phyloP scores from a whole-genome alignment of 2,888 invertebrate species.

The Rotaria socialis region DNA sequence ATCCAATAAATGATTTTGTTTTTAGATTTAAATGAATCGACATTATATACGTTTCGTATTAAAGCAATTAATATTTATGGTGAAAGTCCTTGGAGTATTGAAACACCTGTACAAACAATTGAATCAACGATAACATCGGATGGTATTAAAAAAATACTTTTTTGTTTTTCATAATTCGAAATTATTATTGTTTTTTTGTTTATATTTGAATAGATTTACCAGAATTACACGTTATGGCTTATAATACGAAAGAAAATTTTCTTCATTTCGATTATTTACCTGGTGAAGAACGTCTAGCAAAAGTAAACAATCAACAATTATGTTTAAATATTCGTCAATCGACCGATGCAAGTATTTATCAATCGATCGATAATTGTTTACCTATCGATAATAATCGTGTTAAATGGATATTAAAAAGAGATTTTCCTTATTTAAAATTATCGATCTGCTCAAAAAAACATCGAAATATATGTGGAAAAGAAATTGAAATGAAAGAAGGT shows the following conservation, averaged over 20 bases:
- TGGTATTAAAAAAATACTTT: not conserved
- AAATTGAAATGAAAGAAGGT: constrained; percentile 33
- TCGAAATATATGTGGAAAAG: not conserved
- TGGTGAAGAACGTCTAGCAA: not conserved
- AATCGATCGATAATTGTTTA: not conserved
- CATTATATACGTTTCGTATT: not conserved
- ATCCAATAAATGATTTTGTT: too few relatives aligned
- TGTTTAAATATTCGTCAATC: constrained; percentile 32
- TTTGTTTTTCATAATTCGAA: not conserved
- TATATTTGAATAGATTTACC: not conserved
- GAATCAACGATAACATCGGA: not conserved
- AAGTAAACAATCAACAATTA: not conserved
- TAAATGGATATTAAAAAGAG: not conserved
- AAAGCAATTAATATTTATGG: constrained; percentile 7
- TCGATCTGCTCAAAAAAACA: not conserved
- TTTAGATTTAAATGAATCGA: constrained; percentile 9
- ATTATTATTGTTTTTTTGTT: not conserved
- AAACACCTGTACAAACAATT: not conserved
- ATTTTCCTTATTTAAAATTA: constrained; percentile 11
- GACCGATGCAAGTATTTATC: not conserved
- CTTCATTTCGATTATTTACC: constrained; percentile 30
- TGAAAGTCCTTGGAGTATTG: constrained; percentile 27
- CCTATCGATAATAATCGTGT: not conserved
- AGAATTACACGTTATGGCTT: not conserved
- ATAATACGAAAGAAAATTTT: not conserved